phyloP scores from a whole-genome alignment of 1,140 invertebrate genomes.

The Hermatobates lingyangjiaoensis region DNA sequence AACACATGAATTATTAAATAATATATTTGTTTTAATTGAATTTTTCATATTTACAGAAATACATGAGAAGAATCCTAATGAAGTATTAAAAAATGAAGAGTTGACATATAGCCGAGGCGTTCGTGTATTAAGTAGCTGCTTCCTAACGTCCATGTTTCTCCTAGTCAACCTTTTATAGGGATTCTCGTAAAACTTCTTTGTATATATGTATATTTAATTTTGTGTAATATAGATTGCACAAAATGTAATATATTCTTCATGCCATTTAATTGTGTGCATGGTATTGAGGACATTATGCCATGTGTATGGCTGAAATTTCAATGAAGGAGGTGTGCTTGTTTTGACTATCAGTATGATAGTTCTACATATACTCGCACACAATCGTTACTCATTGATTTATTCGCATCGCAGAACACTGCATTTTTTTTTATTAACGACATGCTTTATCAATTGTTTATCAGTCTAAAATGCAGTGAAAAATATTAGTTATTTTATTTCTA shows the following conservation, averaged over 20 bases:
- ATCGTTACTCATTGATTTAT: too few relatives aligned
- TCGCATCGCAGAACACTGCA: too few relatives aligned
- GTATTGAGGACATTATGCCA: neutral
- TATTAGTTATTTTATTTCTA: too few relatives aligned
- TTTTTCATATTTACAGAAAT: conserved; percentile 38
- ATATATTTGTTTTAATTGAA: neutral
- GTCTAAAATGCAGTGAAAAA: too few relatives aligned
- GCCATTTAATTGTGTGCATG: neutral
- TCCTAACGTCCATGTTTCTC: neutral
- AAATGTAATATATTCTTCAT: neutral
- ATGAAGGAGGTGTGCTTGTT: conserved; percentile 1
- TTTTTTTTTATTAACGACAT: too few relatives aligned
- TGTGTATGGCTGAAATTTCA: neutral
- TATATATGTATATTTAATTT: conserved; percentile 1
- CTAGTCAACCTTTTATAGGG: conserved; percentile 1
- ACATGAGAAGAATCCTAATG: conserved; percentile 71
- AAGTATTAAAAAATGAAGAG: conserved; percentile 82
- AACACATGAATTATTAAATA: neutral
- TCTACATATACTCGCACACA: neutral
- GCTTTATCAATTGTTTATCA: too few relatives aligned
- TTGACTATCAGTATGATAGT: neutral
- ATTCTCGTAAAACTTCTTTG: neutral
- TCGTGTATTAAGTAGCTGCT: neutral
- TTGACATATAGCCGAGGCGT: conserved; percentile 42
- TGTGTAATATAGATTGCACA: conserved; percentile 1